These are phyloP conservation scores for Epinephelus awoara DNA, from an alignment of 2,797 vertebrate genomes.

Conservation along the genomic window DNA sequence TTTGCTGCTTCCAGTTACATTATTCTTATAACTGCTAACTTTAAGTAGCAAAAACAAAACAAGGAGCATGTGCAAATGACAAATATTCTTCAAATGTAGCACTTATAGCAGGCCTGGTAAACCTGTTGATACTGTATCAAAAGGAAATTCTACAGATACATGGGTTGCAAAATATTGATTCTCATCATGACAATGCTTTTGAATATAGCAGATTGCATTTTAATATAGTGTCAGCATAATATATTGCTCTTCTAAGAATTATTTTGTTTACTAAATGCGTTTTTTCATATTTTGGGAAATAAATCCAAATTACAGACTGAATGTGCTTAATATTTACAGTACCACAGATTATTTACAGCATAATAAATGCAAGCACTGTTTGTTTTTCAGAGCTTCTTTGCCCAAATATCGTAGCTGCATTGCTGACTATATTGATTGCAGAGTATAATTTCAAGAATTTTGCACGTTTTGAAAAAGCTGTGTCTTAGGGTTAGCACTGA, in stretches of 20 bases:
- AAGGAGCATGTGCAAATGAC: not conserved
- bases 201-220: constrained; percentile 16
- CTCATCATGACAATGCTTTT: constrained; percentile 3
- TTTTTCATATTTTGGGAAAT: constrained; percentile 1
- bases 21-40: not conserved
- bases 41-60: not conserved
- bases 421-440: constrained; percentile 15
- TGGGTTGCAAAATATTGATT: constrained; percentile 20
- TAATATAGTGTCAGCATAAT: constrained; percentile 7
- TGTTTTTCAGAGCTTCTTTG: constrained; percentile 24
- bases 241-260: not conserved
- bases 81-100: constrained; percentile 13
- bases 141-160: constrained; percentile 32
- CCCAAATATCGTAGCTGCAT: not conserved
- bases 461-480: constrained; percentile 34
- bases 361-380: constrained; percentile 2
- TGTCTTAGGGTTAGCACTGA: constrained; percentile 17
- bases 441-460: constrained; percentile 8
- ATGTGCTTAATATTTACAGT: constrained; percentile 21
- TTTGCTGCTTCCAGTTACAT: not conserved
- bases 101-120: constrained; percentile 1
- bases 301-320: constrained; percentile 6
- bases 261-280: constrained; percentile 9
- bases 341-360: not conserved
- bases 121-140: constrained; percentile 24